Evolutionary conservation across 23 tunicate genomes (phyloP), one percentile per base, ranked within the genome.

Genomic region (Oikopleura dioica): DNA sequence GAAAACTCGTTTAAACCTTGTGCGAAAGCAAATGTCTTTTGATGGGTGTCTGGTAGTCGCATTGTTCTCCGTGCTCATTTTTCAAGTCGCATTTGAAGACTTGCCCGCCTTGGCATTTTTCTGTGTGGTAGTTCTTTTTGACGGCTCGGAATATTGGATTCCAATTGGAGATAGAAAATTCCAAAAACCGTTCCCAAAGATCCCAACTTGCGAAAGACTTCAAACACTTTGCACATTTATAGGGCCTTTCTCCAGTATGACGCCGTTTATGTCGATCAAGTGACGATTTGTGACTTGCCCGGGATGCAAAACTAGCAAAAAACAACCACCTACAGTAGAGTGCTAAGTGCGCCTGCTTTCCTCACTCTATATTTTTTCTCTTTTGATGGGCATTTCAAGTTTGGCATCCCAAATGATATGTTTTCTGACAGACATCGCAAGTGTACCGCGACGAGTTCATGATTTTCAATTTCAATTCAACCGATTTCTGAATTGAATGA

Each of bases 111-210:
- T 16, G 29, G 33, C 72, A 63, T 28, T 63, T 63, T 63, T 63
- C 72, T 63, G 16, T 63, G 72, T 63, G 72, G 26, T 63, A 63
- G 26, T 63, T 63, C n/a, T n/a, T n/a, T n/a, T n/a, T n/a, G n/a
- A n/a, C n/a, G n/a, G n/a, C n/a, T n/a, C n/a, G n/a, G n/a, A n/a
- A n/a, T n/a, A n/a, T n/a, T n/a, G n/a, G n/a, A n/a, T n/a, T n/a
- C n/a, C n/a, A n/a, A n/a, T n/a, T n/a, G n/a, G n/a, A n/a, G n/a
- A n/a, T n/a, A n/a, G n/a, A n/a, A n/a, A n/a, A n/a, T n/a, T n/a
- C n/a, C n/a, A n/a, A n/a, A n/a, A n/a, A n/a, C n/a, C n/a, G n/a
- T n/a, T n/a, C n/a, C 72, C 72, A 63, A 28, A 63, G 16, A 63
- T 63, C 72, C 72, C 72, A 63, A 23, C 30, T 12, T 16, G 72